These are phyloP conservation scores for Sarcophilus harrisii DNA, from an alignment of 2,797 vertebrate genomes.

Conservation along the genomic window DNA sequence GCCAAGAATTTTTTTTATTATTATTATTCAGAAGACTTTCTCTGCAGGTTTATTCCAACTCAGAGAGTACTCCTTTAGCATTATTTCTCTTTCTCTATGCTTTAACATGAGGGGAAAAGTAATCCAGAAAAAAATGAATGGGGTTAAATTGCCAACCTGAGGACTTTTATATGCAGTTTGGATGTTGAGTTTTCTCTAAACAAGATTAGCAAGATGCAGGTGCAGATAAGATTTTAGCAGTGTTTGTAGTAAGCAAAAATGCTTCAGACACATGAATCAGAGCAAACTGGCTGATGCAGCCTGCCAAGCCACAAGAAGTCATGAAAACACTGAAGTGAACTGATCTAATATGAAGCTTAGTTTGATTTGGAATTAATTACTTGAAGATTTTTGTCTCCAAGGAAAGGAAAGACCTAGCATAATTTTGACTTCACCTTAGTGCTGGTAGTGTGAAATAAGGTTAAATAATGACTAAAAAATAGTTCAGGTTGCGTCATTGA, in stretches of 20 bases:
- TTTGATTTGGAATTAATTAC: neutral
- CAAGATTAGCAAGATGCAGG: conserved; percentile 30
- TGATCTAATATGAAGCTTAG: neutral
- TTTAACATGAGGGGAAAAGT: neutral
- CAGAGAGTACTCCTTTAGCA: neutral
- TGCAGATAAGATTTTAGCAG: conserved; percentile 19
- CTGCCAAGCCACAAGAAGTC: conserved; percentile 7
- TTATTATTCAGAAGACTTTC: neutral
- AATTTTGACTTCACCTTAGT: neutral
- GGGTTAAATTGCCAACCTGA: conserved; percentile 3
- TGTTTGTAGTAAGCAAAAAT: conserved; percentile 38
- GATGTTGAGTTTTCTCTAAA: conserved; percentile 12
- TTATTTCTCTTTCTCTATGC: neutral
- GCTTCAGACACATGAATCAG: conserved; percentile 4
- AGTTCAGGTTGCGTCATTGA: neutral
- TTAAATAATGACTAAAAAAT: conserved; percentile 27
- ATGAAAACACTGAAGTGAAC: neutral
- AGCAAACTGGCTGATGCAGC: neutral
- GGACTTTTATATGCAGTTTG: conserved; percentile 8
- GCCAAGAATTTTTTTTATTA: neutral
- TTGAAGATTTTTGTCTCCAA: neutral
- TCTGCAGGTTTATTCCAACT: neutral
- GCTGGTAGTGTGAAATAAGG: conserved; percentile 1
- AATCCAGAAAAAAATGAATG: conserved; percentile 21
- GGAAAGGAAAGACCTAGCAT: neutral